Base-by-base conservation (phyloP, 2,797 vertebrate genomes). In the Sebastes oblongus region DNA sequence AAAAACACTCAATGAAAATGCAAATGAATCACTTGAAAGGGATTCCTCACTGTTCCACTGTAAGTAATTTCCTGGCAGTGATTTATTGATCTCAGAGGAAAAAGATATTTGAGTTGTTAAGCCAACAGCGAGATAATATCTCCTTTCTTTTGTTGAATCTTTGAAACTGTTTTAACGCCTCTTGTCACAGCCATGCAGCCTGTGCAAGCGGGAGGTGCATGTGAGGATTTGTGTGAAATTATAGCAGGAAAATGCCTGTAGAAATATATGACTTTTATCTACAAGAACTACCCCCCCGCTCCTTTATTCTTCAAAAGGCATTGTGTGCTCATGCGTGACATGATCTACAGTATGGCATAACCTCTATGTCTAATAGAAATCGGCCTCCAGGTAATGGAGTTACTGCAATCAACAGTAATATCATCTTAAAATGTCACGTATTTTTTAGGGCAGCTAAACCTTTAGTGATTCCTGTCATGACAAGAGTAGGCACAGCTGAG, bases 1-100 rank as follows among this genome's bases (percentile, higher is more conserved):
- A 94, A 93, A 93, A 93, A 92, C 88, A 90, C 81, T 93, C 90
- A 92, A 94, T 94, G 94, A 92, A 94, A 94, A 94, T 95, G 94
- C 92, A 93, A 94, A 95, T 92, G 83, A 87, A 77, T 81, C 77
- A 83, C 82, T 91, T 87, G 86, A 85, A 88, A 87, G 88, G 82
- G 87, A 71, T 86, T 85, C 81, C 78, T 91, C 87, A 87, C 77
- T 54, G 59, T 85, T 86, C 78, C 83, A 85, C 84, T 78, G 84
- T 89, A 82, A 77, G 80, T 86, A 39, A 82, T 85, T 91, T 77
- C 82, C 81, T 82, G 85, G 73, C 85, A 83, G 84, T 91, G 92
- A 94, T 91, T 88, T 90, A 93, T 93, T 80, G 89, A 88, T 86
- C 84, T 80, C 70, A 24, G 72, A 59, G 77, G 46, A n/a, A 81